Evolutionary conservation across 2,888 invertebrate genomes (phyloP), one percentile per base, ranked within the genome.

Genomic region (Pemphredon lugubris): DNA sequence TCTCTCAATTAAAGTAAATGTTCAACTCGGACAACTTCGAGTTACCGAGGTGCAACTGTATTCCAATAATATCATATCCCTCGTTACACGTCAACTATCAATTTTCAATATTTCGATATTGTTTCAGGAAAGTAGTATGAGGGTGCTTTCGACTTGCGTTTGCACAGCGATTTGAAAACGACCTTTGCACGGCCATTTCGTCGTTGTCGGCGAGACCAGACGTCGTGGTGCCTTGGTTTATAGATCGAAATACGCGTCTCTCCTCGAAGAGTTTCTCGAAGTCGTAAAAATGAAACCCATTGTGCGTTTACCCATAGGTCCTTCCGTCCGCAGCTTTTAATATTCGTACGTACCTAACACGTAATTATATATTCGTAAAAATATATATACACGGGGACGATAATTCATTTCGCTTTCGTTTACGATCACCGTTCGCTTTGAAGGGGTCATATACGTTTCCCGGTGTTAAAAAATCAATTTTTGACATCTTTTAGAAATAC

Each of bases 181-280:
- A 37, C 37, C 37, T 37, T 37, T 37, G 5, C n/a, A 11, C 11
- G 11, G 13, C 37, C 37, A n/a, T n/a, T 37, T 37, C 5, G 11
- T 11, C 37, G 11, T 37, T 11, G 37, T 26, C 37, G 37, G 37
- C 11, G 11, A 37, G n/a, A 6, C 37, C 5, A 37, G 37, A 37
- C 37, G 2, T 37, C 13, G 13, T 11, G n/a, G 37, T 37, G 37
- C 37, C 37, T 11, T 2, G 37, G 21, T 16, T 5, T 9, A 21
- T 45, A 45, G 45, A 45, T 13, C 0, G 23, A 45, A 45, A 16
- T n/a, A 9, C 45, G 4, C 20, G 45, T 16, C n/a, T 45, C 18
- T 21, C 2, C 6, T 3, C 3, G 37, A 37, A 37, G 11, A 2
- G 37, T 37, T 11, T 3, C 13, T 11, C 4, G 11, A 3, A n/a